phyloP scores from a whole-genome alignment of 2,888 invertebrate genomes.

The Andrena trimmerana region DNA sequence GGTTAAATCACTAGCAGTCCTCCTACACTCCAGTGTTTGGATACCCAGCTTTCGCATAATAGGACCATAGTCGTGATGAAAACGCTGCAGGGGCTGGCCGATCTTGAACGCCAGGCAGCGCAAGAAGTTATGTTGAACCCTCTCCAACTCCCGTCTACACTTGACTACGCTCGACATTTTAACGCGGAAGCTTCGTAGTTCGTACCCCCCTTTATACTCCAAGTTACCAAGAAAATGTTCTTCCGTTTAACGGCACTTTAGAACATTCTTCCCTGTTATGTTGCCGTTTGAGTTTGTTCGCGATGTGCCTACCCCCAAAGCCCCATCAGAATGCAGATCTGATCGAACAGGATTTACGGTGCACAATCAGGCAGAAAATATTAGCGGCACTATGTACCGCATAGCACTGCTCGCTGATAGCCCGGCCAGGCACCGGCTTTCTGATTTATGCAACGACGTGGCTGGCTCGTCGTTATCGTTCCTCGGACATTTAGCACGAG shows the following conservation, averaged over 20 bases:
- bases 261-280: not conserved
- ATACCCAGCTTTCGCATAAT: too few relatives aligned
- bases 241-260: not conserved
- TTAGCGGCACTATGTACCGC: conserved; percentile 16
- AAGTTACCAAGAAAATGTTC: not conserved
- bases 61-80: too few relatives aligned
- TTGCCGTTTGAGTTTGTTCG: not conserved
- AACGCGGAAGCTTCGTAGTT: too few relatives aligned
- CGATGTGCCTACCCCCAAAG: not conserved
- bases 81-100: too few relatives aligned
- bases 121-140: too few relatives aligned
- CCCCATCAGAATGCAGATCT: not conserved
- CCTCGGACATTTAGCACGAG: conserved; percentile 60
- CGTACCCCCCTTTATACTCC: too few relatives aligned
- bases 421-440: conserved; percentile 2
- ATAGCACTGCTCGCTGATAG: conserved; percentile 17
- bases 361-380: conserved; percentile 12
- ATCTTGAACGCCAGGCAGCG: too few relatives aligned
- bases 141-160: too few relatives aligned
- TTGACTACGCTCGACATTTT: too few relatives aligned
- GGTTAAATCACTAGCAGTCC: too few relatives aligned
- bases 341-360: not conserved
- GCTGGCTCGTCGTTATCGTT: conserved; percentile 64
- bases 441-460: conserved; percentile 61
- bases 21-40: too few relatives aligned